A percentile compares a stretch with the other conserved stretches of the same genome.
Conservation (phyloP, 2,888 invertebrate genomes). For the Cephalotes varians region DNA sequence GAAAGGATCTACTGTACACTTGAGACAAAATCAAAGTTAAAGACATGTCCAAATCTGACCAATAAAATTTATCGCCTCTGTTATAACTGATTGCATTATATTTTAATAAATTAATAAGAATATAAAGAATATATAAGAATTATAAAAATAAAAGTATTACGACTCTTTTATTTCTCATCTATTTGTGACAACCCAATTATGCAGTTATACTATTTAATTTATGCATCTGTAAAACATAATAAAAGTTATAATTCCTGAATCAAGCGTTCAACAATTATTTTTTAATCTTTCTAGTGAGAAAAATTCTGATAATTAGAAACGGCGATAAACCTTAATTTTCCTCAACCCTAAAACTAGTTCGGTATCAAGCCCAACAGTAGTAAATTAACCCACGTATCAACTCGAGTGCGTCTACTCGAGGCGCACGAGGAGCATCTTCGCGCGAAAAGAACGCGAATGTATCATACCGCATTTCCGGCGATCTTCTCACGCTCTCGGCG, state of each 20-base stretch:
- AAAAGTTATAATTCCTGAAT: neutral
- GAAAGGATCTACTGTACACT: neutral
- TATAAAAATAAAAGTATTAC: neutral
- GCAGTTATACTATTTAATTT: neutral
- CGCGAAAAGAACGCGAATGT: conserved; percentile 34
- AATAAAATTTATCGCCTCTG: neutral
- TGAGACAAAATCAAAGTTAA: neutral
- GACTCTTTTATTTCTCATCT: neutral
- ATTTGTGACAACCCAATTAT: neutral
- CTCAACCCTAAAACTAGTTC: neutral
- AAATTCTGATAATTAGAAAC: neutral
- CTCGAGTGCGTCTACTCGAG: neutral
- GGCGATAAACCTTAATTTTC: neutral
- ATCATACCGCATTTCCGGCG: conserved; percentile 76
- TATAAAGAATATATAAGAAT: neutral
- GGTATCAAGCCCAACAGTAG: too few relatives aligned
- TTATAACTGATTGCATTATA: neutral
- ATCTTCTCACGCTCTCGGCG: conserved; percentile 72
- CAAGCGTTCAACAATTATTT: neutral
- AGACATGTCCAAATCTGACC: neutral
- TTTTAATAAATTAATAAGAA: neutral
- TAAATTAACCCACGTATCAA: neutral
- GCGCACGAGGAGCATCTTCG: neutral
- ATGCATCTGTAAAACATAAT: neutral
- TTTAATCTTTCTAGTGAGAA: neutral